These are phyloP conservation scores for Channa striata DNA, from an alignment of 2,797 vertebrate species.

Conservation along the genomic window DNA sequence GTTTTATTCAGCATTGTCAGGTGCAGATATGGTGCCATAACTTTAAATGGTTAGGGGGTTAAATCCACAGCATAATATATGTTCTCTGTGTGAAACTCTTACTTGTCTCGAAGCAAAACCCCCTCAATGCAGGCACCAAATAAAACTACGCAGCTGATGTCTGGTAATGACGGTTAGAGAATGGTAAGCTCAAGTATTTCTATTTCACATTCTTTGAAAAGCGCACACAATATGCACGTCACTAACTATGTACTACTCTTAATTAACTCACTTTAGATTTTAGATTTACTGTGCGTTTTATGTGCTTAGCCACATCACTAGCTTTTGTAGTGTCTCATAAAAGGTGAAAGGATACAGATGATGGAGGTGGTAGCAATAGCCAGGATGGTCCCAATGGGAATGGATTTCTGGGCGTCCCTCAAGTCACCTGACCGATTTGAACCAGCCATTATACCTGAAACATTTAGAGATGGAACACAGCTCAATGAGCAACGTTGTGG, in stretches of 20 bases:
- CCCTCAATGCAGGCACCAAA: conserved; percentile 96
- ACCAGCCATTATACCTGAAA: conserved; percentile 95
- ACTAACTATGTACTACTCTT: background rate
- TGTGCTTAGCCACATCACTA: no score
- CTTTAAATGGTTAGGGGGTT: no score
- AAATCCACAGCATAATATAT: background rate
- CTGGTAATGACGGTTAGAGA: conserved; percentile 83
- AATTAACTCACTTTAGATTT: background rate
- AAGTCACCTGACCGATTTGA: conserved; percentile 97
- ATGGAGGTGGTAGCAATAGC: conserved; percentile 94
- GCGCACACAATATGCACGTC: background rate
- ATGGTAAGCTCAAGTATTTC: conserved; percentile 18
- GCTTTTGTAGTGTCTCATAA: background rate
- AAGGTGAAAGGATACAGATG: conserved; percentile 91
- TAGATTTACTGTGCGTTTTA: no score
- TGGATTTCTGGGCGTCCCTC: conserved; percentile 94
- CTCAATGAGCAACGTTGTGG: background rate
- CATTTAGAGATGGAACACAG: background rate
- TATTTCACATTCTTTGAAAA: background rate
- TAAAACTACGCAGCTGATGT: conserved; percentile 90
- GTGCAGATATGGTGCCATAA: no score
- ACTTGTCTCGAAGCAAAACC: conserved; percentile 96
- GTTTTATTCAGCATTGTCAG: background rate
- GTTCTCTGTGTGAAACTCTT: conserved; percentile 58
- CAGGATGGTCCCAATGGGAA: conserved; percentile 94